These are phyloP conservation scores for Caenorhabditis sp. DNA, from an alignment of 2,888 invertebrate genomes.

Conservation along the genomic window DNA sequence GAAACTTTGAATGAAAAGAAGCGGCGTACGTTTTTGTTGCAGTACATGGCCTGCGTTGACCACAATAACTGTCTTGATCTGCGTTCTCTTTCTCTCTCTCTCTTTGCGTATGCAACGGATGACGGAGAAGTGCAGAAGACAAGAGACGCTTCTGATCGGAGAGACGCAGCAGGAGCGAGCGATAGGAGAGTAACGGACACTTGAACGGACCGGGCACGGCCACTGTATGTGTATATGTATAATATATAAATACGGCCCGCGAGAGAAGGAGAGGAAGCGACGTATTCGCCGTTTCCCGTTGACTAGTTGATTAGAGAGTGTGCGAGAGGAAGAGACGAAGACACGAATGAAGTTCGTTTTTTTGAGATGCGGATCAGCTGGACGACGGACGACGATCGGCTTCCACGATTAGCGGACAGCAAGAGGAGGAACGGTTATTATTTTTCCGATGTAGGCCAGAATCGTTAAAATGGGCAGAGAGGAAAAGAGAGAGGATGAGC, in stretches of 20 bases:
- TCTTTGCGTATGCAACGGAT: constrained; percentile 43
- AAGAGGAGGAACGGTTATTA: constrained; percentile 58
- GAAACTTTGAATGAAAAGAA: constrained; percentile 53
- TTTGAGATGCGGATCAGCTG: constrained; percentile 62
- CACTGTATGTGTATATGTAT: constrained; percentile 63
- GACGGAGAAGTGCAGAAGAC: constrained; percentile 33
- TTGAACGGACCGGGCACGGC: constrained; percentile 62
- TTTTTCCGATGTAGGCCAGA: constrained; percentile 58
- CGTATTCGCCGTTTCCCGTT: constrained; percentile 47
- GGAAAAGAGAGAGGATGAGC: constrained; percentile 15
- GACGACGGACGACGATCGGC: constrained; percentile 47
- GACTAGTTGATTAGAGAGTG: constrained; percentile 47
- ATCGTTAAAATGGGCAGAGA: constrained; percentile 46
- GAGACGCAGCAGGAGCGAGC: constrained; percentile 33
- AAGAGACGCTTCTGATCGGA: constrained; percentile 23
- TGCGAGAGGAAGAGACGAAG: constrained; percentile 19
- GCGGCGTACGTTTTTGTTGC: constrained; percentile 51
- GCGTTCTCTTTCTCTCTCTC: constrained; percentile 16
- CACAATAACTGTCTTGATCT: constrained; percentile 56
- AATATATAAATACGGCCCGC: constrained; percentile 58
- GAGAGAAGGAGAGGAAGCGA: constrained; percentile 15
- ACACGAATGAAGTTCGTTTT: constrained; percentile 44
- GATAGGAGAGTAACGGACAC: constrained; percentile 29
- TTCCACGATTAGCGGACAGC: constrained; percentile 57
- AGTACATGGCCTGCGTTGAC: constrained; percentile 53